phyloP scores from a whole-genome alignment of 2,797 vertebrate species.

The Pangasius larnaudii region DNA sequence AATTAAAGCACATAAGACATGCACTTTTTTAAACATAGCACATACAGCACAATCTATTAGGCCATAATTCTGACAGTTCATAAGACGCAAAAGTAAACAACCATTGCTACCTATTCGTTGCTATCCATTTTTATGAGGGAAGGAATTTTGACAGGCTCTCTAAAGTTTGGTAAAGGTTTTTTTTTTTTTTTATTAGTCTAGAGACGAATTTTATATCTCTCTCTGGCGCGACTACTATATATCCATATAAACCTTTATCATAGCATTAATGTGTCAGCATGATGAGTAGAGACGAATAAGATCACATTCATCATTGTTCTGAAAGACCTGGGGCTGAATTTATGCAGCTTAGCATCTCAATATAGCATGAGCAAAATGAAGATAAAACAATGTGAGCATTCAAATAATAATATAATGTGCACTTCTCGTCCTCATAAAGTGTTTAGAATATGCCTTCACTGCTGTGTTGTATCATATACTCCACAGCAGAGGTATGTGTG shows the following conservation, averaged over 20 bases:
- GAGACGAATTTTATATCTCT: neutral
- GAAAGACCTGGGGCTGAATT: neutral
- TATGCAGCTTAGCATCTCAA: neutral
- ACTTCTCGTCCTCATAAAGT: neutral
- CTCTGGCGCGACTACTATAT: neutral
- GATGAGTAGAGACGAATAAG: neutral
- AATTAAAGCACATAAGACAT: neutral
- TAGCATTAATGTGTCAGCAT: slow-evolving; percentile 15
- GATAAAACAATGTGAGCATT: slow-evolving; percentile 1
- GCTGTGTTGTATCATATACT: neutral
- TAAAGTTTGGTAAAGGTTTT: neutral
- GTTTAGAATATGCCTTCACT: no score
- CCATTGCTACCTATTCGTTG: neutral
- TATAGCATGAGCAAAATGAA: neutral
- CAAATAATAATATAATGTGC: neutral
- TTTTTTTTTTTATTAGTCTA: neutral
- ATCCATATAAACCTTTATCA: slow-evolving; percentile 6
- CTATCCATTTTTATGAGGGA: neutral
- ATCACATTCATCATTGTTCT: neutral
- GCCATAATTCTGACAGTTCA: neutral
- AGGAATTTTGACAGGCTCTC: neutral
- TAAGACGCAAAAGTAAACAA: neutral
- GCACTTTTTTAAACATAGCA: neutral
- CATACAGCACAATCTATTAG: neutral
- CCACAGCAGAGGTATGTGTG: neutral